Base-by-base conservation (phyloP, 2,888 invertebrate species). In the Philereme transversata region DNA sequence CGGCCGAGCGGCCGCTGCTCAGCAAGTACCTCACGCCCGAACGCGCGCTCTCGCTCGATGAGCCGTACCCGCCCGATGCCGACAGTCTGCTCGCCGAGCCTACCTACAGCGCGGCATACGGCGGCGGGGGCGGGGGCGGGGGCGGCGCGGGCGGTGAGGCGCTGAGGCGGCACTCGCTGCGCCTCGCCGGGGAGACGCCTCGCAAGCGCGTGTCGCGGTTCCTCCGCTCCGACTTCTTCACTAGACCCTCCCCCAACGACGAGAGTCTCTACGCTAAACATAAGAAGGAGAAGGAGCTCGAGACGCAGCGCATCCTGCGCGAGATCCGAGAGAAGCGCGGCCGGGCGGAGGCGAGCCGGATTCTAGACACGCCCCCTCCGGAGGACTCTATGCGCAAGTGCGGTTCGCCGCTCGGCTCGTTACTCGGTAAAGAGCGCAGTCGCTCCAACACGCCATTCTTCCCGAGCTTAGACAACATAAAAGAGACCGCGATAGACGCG, bases 191-290 rank as follows among this genome's bases (percentile, higher is more conserved):
- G 35, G 88, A 91, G 36, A 90, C 92, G 58, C 88, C 92, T 41
- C 93, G 93, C 57, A 94, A 95, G 52, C 93, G 95, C 65, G 94
- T 96, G 60, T 84, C 84, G 22, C 69, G 97, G 60, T 97, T 96
- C 83, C 85, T 97, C 60, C 93, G 97, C 38, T 95, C 96, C 0
- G 97, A 97, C 82, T 96, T 96, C 79, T 96, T 95, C 77, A 96
- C 96, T 11, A 59, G 63, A 5, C 52, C 62, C 67, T 88, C 93
- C 2, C 94, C 95, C 6, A 83, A 93, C 22, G 95, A 95, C 60
- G 96, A 96, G 72, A 95, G 94, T 75, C 88, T 93, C 33, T 95
- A 94, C 75, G 92, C 94, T 1, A 84, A 94, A 78, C 94, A 94
- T 76, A 92, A 93, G 70, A 94, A 93, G 67, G 93, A 95, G 81